Evolutionary conservation across 2,113 vertebrate genomes (phyloP), one percentile per base, ranked within the genome.

Genomic region (Pelvicachromis taeniatus): DNA sequence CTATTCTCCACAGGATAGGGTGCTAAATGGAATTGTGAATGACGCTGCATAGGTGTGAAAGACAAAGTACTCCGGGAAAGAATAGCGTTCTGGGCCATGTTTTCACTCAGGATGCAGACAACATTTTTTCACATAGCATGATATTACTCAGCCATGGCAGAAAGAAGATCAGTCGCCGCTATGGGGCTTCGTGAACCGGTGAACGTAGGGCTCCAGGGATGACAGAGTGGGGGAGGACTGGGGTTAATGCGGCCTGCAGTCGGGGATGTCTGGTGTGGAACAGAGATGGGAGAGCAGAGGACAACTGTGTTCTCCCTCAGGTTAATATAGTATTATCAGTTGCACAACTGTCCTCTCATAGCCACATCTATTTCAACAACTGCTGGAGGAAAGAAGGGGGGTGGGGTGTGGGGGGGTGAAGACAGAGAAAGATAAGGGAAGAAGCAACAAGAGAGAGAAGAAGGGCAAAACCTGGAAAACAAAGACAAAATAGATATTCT

Each of bases 261-360:
- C 55, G 1, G 53, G 68, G 65, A 38, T 42, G 78, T 87, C 48
- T 83, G 89, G 50, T 78, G 52, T 75, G 33, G 80, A 87, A 87
- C 87, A 92, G 83, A 79, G 88, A 89, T 85, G 93, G 81, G 85
- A 59, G 55, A 78, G 73, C 10, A 23, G 77, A 89, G 89, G 84
- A 82, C n/a, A 26, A 65, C 83, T 77, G 80, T 88, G 91, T 87
- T 90, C 75, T 81, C 83, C 86, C 68, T 31, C 87, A 89, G 93
- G 92, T 93, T 89, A 92, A 90, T 89, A 83, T 84, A 45, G 86
- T 45, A 48, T 73, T 83, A 92, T 91, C 87, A 87, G 77, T 70
- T 35, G 65, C 85, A 75, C 82, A 90, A 88, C 54, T 75, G 83
- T 93, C 88, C 86, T 85, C 85, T 85, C 3, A 16, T 35, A 61